Percentiles rank a stretch among this genome's conserved stretches.
These are phyloP conservation scores for Aplocera efformata DNA, from an alignment of 2,888 invertebrate species.

Conservation along the genomic window DNA sequence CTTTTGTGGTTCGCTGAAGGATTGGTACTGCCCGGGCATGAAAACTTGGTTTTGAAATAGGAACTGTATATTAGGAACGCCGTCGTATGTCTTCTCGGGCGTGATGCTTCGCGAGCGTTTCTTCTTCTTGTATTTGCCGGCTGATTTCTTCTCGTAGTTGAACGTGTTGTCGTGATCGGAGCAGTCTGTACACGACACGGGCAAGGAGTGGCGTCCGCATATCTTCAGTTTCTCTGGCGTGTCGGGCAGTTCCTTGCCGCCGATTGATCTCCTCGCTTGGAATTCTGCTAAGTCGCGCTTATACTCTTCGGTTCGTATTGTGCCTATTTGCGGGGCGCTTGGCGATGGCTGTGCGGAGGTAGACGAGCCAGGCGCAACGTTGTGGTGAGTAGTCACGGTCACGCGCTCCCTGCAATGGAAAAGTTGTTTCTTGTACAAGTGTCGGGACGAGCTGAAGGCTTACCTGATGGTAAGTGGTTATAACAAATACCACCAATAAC, in stretches of 20 bases:
- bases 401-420: constrained; percentile 64
- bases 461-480: too few species aligned
- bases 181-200: constrained; percentile 67
- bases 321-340: constrained; percentile 49
- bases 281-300: constrained; percentile 73
- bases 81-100: constrained; percentile 46
- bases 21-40: constrained; percentile 64
- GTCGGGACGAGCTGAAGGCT: too few species aligned
- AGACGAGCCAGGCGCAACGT: constrained; percentile 39
- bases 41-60: constrained; percentile 75
- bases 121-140: constrained; percentile 62
- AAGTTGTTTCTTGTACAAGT: constrained; percentile 48
- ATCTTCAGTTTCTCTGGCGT: constrained; percentile 58
- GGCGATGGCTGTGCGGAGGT: constrained; percentile 35
- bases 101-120: constrained; percentile 52
- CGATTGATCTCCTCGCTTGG: constrained; percentile 64
- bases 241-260: constrained; percentile 46
- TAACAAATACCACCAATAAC: too few species aligned
- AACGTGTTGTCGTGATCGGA: constrained; percentile 62
- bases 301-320: constrained; percentile 73
- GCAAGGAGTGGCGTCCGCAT: constrained; percentile 66
- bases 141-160: constrained; percentile 71
- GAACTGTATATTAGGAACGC: constrained; percentile 69
- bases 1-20: constrained; percentile 56
- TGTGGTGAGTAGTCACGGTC: constrained; percentile 61